Evolutionary conservation across 2,888 invertebrate species (phyloP), one percentile per base, ranked within the genome.

Genomic region (Cephus pulcher): DNA sequence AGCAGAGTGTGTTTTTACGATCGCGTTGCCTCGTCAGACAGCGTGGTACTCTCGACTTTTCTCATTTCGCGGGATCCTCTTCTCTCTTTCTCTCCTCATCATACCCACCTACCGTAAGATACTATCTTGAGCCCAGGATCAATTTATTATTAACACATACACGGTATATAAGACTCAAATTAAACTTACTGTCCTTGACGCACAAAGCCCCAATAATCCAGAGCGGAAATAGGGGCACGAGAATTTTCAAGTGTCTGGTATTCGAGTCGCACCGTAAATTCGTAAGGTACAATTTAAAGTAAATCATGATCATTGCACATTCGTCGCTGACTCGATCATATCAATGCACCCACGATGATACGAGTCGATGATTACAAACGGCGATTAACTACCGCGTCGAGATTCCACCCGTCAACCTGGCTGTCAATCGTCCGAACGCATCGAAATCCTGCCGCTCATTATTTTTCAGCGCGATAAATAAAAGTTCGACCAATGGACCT

Each of bases 191-290:
- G 82, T 91, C 91, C 82, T 91, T 91, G 85, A 89, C 90, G 86
- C 89, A 90, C 78, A 90, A 84, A n/a, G 88, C 90, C 76, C 90
- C 90, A 78, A 89, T 88, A 87, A 91, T 90, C 89, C 91, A 91
- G 78, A 91, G 85, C 34, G 86, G 88, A 81, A 90, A 87, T 82
- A 91, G 85, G 77, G 89, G 86, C 74, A 85, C 84, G 81, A 90
- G 85, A 82, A 88, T 84, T 84, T 85, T 86, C 80, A 85, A 83
- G 83, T 86, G 83, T 85, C 85, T 88, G 73, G 85, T 82, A 76
- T 85, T 87, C 80, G 84, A 80, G 80, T 84, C 84, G 84, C 84
- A 87, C 84, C 86, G 80, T 78, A 80, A 84, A 84, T 85, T 86
- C 82, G 85, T 84, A 80, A 86, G 81, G 84, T 86, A 86, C 84